These are phyloP conservation scores for Smittia sp. DNA, from an alignment of 2,888 invertebrate genomes.

Conservation along the genomic window DNA sequence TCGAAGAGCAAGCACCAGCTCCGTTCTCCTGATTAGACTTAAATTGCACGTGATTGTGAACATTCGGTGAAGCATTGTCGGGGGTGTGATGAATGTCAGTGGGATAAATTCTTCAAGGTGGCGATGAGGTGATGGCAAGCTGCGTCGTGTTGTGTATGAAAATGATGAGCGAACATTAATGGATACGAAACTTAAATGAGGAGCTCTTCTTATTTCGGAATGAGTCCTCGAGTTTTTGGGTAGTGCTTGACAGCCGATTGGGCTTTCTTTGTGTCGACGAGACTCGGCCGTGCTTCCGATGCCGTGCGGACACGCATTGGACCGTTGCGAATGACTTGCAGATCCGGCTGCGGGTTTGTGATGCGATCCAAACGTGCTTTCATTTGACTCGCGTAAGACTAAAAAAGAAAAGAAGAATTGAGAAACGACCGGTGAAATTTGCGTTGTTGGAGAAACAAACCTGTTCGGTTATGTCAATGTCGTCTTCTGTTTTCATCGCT, in stretches of 20 bases:
- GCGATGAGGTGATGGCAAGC: conserved; percentile 13
- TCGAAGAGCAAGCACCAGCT: not conserved
- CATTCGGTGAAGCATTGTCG: not conserved
- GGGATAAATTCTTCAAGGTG: not conserved
- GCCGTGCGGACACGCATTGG: conserved; percentile 47
- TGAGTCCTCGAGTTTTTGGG: conserved; percentile 53
- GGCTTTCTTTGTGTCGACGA: conserved; percentile 48
- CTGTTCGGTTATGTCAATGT: conserved; percentile 52
- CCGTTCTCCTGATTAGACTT: not conserved
- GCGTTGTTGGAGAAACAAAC: conserved; percentile 33
- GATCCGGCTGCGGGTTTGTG: conserved; percentile 49
- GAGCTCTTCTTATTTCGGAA: conserved; percentile 49
- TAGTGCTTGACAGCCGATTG: conserved; percentile 49
- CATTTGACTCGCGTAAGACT: conserved; percentile 41
- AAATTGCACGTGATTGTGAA: conserved; percentile 30
- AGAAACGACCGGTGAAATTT: conserved; percentile 21
- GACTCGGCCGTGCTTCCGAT: conserved; percentile 34
- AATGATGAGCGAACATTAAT: conserved; percentile 34
- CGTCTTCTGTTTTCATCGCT: conserved; percentile 54
- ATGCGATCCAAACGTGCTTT: conserved; percentile 51
- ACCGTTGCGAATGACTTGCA: conserved; percentile 42
- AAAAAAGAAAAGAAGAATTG: conserved; percentile 4
- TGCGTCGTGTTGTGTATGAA: not conserved
- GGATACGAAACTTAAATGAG: conserved; percentile 40
- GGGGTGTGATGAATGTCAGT: not conserved